Evolutionary conservation across 2,797 vertebrate genomes (phyloP).

Genomic region (Falco rusticolus): DNA sequence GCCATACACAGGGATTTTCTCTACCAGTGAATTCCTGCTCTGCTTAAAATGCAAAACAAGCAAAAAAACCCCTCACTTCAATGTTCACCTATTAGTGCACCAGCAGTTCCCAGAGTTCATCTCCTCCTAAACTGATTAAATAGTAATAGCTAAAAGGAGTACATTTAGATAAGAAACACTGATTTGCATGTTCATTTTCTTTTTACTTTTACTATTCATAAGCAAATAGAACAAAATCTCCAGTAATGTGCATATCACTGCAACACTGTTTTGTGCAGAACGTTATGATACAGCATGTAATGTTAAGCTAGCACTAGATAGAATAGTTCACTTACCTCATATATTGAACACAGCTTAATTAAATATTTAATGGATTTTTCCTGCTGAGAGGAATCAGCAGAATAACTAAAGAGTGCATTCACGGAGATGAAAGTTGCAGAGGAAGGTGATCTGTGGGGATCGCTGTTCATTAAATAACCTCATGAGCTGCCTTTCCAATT

Average conservation of each 20-base stretch:
- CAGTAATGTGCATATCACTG: neutral
- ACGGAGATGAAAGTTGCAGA: neutral
- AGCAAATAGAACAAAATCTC: neutral
- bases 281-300: neutral
- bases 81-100: neutral
- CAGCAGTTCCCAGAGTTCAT: neutral
- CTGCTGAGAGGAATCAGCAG: slow-evolving; percentile 18
- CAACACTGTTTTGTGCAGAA: neutral
- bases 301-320: neutral
- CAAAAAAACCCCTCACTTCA: neutral
- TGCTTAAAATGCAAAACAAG: neutral
- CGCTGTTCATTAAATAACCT: neutral
- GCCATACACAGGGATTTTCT: neutral
- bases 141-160: neutral
- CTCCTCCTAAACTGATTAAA: neutral
- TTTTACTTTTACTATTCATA: neutral
- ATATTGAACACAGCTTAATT: slow-evolving; percentile 31
- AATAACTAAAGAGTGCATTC: neutral
- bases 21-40: neutral
- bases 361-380: slow-evolving; percentile 55
- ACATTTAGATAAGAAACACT: neutral
- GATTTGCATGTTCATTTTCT: neutral
- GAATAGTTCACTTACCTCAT: slow-evolving; percentile 30
- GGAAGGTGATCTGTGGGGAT: slow-evolving; percentile 2
- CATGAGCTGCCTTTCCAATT: neutral